These are phyloP conservation scores for Arenaria interpres DNA, from an alignment of 2,113 vertebrate species.

Conservation along the genomic window DNA sequence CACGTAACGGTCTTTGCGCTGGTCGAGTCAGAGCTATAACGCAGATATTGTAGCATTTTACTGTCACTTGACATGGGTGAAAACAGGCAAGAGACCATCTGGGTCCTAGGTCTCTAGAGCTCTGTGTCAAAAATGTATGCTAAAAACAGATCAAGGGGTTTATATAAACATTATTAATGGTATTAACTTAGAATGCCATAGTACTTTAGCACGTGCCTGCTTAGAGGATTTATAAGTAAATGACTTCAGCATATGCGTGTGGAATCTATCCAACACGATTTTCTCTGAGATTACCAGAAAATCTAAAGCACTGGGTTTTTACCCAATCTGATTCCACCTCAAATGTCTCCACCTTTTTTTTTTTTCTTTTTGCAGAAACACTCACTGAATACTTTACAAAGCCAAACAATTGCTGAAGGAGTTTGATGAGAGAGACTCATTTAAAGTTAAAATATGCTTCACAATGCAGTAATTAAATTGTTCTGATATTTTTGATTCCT, in stretches of 20 bases:
- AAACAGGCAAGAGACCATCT: not conserved
- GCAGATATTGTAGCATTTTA: not conserved
- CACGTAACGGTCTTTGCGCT: not conserved
- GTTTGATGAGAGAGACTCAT: not conserved
- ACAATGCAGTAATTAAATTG: not conserved
- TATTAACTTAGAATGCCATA: not conserved
- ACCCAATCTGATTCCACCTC: not conserved
- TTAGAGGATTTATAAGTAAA: not conserved
- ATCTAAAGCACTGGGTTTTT: not conserved
- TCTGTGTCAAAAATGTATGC: not conserved
- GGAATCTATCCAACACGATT: not conserved
- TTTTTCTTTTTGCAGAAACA: not conserved
- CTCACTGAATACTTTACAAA: not conserved
- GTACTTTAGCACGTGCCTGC: not conserved
- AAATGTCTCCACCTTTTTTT: not conserved
- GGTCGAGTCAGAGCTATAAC: not conserved
- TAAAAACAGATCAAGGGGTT: not conserved
- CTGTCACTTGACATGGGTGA: not conserved
- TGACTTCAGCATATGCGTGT: not conserved
- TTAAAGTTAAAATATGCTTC: not conserved
- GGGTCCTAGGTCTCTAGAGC: not conserved
- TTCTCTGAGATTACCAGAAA: not conserved
- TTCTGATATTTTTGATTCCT: not conserved
- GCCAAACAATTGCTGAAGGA: not conserved
- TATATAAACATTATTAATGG: not conserved